A percentile compares a stretch with the other conserved stretches of the same genome.
Evolutionary conservation across 2,888 invertebrate genomes (phyloP).

Genomic region (Archips crataeganus): DNA sequence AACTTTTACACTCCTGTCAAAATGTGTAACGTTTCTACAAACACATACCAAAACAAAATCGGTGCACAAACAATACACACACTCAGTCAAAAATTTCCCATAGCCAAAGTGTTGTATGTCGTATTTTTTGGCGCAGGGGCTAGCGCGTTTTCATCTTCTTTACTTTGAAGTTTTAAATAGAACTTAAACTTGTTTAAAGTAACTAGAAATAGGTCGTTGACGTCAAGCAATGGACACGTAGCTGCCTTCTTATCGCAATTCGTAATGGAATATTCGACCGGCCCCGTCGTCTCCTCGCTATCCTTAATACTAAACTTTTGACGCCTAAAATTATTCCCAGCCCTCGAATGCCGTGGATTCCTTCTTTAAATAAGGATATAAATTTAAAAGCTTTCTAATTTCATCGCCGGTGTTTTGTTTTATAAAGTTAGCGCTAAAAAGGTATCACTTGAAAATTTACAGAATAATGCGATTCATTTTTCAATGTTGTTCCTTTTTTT

Average conservation of each 20-base stretch:
- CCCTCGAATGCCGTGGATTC: background rate
- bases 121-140: no score
- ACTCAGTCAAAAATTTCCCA: no score
- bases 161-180: no score
- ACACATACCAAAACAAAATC: no score
- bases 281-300: slow-evolving; percentile 42
- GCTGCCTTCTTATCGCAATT: slow-evolving; percentile 57
- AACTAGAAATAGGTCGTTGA: background rate
- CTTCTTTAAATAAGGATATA: slow-evolving; percentile 16
- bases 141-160: no score
- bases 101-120: no score
- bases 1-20: no score
- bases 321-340: slow-evolving; percentile 51
- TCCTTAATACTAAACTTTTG: slow-evolving; percentile 66
- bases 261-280: slow-evolving; percentile 65
- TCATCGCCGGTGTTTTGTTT: background rate
- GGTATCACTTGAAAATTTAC: no score
- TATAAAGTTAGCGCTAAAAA: background rate
- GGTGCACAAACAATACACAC: no score
- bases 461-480: no score
- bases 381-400: slow-evolving; percentile 14
- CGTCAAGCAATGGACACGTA: slow-evolving; percentile 33
- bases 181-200: background rate
- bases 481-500: no score
- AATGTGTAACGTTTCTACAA: no score